Percentiles rank a stretch among this genome's conserved stretches.
These are phyloP conservation scores for Dioctria linearis DNA, from an alignment of 2,888 invertebrate genomes.

Conservation along the genomic window DNA sequence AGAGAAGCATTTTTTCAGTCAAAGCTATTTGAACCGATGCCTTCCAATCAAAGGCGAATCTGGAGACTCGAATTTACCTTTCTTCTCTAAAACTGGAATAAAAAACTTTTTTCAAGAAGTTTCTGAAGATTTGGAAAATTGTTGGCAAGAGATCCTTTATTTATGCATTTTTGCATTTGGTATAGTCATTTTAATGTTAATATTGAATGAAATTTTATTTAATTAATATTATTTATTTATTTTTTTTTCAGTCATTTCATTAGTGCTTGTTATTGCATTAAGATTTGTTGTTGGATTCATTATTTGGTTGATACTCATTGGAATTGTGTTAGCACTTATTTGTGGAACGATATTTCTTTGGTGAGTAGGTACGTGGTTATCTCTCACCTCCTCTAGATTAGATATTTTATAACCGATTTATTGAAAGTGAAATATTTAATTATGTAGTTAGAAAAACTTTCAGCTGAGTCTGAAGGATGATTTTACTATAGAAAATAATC, in stretches of 20 bases:
- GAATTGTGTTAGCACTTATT: conserved; percentile 72
- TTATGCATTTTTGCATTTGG: conserved; percentile 76
- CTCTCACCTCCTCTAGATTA: no score
- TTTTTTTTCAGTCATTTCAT: conserved; percentile 70
- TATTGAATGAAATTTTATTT: not conserved
- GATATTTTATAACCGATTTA: no score
- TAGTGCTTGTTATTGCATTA: conserved; percentile 73
- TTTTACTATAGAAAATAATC: no score
- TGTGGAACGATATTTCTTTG: conserved; percentile 76
- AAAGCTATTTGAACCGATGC: conserved; percentile 73
- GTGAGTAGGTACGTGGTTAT: conserved; percentile 67
- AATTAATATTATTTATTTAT: not conserved
- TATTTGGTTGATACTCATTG: conserved; percentile 76
- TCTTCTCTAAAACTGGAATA: conserved; percentile 72
- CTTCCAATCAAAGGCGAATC: conserved; percentile 1
- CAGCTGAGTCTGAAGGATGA: no score
- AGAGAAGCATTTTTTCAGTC: not conserved
- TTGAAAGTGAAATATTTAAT: no score
- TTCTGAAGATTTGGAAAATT: conserved; percentile 75
- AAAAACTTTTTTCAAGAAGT: conserved; percentile 75
- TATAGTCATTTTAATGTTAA: conserved; percentile 64
- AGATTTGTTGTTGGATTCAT: conserved; percentile 75
- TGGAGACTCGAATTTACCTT: conserved; percentile 66
- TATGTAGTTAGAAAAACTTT: no score
- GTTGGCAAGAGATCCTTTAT: conserved; percentile 76